phyloP scores from a whole-genome alignment of 2,113 vertebrate genomes.

The Cheirogaleus medius region DNA sequence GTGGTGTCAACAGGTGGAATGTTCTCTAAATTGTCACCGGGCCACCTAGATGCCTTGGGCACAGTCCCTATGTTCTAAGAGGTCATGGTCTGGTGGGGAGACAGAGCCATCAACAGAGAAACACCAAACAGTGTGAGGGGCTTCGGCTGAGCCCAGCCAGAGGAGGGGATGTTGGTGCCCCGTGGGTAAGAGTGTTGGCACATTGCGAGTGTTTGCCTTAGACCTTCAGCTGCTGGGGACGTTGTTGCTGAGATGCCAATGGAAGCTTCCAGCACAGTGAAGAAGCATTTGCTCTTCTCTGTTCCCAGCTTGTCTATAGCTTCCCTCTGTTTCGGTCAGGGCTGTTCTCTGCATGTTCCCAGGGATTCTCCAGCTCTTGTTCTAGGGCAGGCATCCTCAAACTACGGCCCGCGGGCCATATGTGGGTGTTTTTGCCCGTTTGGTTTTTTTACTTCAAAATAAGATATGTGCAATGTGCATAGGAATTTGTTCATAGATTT shows the following conservation, averaged over 20 bases:
- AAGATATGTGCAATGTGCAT: no score
- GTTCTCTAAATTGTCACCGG: not conserved
- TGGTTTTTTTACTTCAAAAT: no score
- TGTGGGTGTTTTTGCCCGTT: no score
- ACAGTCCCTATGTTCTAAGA: not conserved
- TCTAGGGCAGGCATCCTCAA: no score
- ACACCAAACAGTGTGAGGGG: not conserved
- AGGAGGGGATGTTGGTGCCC: no score
- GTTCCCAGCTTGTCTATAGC: fast-evolving
- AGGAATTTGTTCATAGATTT: no score
- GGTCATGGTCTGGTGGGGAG: not conserved
- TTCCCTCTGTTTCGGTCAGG: not conserved
- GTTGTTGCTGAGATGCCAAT: not conserved
- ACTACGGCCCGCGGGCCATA: no score
- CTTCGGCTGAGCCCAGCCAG: not conserved
- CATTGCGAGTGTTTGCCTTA: not conserved
- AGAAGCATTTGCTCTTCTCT: not conserved
- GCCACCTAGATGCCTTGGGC: not conserved
- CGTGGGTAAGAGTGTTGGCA: fast-evolving
- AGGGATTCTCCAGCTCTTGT: not conserved
- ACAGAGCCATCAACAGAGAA: not conserved
- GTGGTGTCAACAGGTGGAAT: fast-evolving
- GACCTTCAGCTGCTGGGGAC: not conserved
- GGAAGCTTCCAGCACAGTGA: not conserved
- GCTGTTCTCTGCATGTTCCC: not conserved